Conservation (phyloP, 2,888 invertebrate genomes). For the Acleris holmiana region DNA sequence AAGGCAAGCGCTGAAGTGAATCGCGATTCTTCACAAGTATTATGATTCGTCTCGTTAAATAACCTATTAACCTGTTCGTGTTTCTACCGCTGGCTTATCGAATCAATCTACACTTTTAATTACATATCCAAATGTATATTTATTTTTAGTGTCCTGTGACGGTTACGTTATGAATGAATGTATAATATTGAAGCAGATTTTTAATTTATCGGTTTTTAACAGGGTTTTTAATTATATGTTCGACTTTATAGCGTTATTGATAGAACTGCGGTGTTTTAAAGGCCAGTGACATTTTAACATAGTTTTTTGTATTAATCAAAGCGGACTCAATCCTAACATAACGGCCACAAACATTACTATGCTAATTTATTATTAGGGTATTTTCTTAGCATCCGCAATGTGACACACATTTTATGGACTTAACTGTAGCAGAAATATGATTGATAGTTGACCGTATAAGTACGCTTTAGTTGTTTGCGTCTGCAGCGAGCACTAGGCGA, state of each 20-base stretch:
- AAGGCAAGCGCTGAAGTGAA: too few species aligned
- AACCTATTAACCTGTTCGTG: neutral
- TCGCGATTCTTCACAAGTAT: too few species aligned
- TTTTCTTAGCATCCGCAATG: conserved; percentile 80
- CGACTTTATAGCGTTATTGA: conserved; percentile 16
- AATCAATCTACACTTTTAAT: conserved; percentile 4
- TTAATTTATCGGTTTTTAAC: conserved; percentile 30
- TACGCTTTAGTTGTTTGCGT: conserved; percentile 59
- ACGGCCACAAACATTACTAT: conserved; percentile 80
- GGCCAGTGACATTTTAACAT: conserved; percentile 75
- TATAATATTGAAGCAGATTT: conserved; percentile 11
- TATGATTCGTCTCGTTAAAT: neutral
- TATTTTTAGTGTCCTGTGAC: conserved; percentile 19
- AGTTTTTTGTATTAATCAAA: conserved; percentile 76
- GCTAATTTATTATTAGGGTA: conserved; percentile 82
- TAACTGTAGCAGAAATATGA: conserved; percentile 83
- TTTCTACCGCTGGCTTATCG: conserved; percentile 1
- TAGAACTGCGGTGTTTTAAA: conserved; percentile 38
- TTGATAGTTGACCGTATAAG: conserved; percentile 78
- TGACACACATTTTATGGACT: conserved; percentile 80
- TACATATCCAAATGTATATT: conserved; percentile 2
- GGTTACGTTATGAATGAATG: conserved; percentile 9
- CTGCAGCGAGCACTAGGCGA: conserved; percentile 40
- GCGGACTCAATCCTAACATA: conserved; percentile 76
- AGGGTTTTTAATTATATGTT: conserved; percentile 38